Conservation (phyloP, 2,888 invertebrate genomes). For the Watsonalla cultraria region DNA sequence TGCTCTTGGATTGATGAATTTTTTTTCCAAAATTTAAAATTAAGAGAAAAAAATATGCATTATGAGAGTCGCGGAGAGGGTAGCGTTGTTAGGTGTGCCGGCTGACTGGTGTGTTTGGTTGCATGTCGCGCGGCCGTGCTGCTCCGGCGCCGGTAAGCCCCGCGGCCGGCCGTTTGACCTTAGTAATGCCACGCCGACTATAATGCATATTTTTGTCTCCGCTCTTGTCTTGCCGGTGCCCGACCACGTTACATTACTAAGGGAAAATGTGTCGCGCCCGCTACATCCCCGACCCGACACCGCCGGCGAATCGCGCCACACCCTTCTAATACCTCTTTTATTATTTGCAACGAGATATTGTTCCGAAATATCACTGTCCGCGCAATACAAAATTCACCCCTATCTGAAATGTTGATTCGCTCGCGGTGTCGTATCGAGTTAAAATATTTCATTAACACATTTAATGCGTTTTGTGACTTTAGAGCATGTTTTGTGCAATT, state of each 20-base stretch:
- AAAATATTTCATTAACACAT: conserved; percentile 38
- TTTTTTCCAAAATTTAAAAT: neutral
- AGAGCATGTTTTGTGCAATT: conserved; percentile 56
- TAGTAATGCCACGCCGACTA: conserved; percentile 62
- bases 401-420: conserved; percentile 13
- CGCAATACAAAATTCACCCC: neutral
- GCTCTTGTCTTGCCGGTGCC: conserved; percentile 21
- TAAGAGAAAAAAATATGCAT: conserved; percentile 67
- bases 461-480: conserved; percentile 38
- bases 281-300: conserved; percentile 45
- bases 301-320: conserved; percentile 29
- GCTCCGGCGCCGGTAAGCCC: conserved; percentile 57
- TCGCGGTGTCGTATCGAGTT: conserved; percentile 41
- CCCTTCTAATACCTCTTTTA: neutral
- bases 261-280: conserved; percentile 70
- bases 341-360: neutral
- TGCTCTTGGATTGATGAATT: conserved; percentile 16
- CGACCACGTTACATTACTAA: conserved; percentile 68
- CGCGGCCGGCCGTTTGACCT: conserved; percentile 56
- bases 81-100: conserved; percentile 23
- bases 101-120: conserved; percentile 59
- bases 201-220: conserved; percentile 74
- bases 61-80: conserved; percentile 26
- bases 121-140: conserved; percentile 55
- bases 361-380: neutral